Conservation (phyloP, 2,113 vertebrate genomes). For the Burhinus oedicnemus region DNA sequence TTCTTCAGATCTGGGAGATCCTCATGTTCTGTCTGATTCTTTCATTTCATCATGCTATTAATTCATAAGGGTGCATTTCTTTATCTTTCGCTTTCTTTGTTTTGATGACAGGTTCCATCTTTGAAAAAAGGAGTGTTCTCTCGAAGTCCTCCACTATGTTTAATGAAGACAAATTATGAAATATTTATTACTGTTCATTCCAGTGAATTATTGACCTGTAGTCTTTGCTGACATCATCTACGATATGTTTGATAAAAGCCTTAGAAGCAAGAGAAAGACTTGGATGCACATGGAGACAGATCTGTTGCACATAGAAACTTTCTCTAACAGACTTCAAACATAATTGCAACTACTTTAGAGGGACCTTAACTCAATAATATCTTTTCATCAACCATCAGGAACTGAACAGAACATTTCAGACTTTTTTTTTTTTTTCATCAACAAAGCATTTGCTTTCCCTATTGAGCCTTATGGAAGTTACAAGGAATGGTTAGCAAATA, state of each 20-base stretch:
- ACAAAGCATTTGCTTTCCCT: neutral
- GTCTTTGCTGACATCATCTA: neutral
- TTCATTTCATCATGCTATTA: neutral
- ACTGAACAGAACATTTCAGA: neutral
- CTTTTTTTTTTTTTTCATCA: neutral
- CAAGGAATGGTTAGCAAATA: neutral
- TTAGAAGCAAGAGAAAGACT: neutral
- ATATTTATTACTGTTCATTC: neutral
- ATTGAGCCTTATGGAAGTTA: neutral
- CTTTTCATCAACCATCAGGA: neutral
- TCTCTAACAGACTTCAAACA: neutral
- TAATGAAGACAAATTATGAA: neutral
- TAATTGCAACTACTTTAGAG: neutral
- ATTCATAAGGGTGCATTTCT: neutral
- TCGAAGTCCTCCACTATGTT: neutral
- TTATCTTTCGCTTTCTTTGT: neutral
- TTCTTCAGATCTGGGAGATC: neutral
- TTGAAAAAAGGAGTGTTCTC: neutral
- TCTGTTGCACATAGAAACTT: neutral
- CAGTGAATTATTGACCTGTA: neutral
- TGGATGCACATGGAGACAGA: neutral
- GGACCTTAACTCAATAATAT: neutral
- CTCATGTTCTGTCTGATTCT: neutral
- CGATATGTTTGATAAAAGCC: neutral
- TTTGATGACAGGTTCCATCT: neutral